phyloP scores from a whole-genome alignment of 1,140 invertebrate genomes.

The Drosophila oshimai region DNA sequence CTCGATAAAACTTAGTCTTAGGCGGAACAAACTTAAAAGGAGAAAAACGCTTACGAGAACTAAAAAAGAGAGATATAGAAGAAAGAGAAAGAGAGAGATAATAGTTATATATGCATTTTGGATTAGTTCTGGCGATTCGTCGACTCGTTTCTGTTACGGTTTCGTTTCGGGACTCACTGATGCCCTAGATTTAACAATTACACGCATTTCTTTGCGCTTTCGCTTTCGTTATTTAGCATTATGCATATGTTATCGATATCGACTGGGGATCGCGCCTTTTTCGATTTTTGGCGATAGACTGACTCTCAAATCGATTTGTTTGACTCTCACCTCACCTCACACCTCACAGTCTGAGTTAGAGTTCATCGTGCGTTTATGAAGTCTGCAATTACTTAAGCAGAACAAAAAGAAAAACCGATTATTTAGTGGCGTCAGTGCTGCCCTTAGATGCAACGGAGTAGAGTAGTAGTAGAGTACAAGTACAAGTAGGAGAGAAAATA shows the following conservation, averaged over 20 bases:
- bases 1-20: constrained; percentile 47
- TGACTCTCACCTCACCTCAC: constrained; percentile 80
- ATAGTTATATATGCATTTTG: constrained; percentile 77
- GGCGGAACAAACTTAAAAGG: constrained; percentile 65
- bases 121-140: constrained; percentile 65
- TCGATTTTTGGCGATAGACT: constrained; percentile 48
- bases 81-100: constrained; percentile 73
- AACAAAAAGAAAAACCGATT: constrained; percentile 82
- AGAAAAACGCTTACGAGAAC: constrained; percentile 67
- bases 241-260: constrained; percentile 35
- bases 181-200: constrained; percentile 14
- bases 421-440: constrained; percentile 79
- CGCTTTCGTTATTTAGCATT: constrained; percentile 6
- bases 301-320: constrained; percentile 45
- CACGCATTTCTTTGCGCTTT: background rate
- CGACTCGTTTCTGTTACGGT: constrained; percentile 31
- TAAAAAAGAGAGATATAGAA: constrained; percentile 72
- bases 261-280: constrained; percentile 31
- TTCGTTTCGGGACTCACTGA: constrained; percentile 18
- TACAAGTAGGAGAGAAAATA: constrained; percentile 56
- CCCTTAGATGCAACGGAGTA: constrained; percentile 76
- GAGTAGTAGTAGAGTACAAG: constrained; percentile 49
- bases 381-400: constrained; percentile 83
- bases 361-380: constrained; percentile 80
- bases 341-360: constrained; percentile 55